Percentiles rank a stretch among this genome's conserved stretches.
phyloP scores from a whole-genome alignment of 2,797 vertebrate species.

The Channallabes apus region DNA sequence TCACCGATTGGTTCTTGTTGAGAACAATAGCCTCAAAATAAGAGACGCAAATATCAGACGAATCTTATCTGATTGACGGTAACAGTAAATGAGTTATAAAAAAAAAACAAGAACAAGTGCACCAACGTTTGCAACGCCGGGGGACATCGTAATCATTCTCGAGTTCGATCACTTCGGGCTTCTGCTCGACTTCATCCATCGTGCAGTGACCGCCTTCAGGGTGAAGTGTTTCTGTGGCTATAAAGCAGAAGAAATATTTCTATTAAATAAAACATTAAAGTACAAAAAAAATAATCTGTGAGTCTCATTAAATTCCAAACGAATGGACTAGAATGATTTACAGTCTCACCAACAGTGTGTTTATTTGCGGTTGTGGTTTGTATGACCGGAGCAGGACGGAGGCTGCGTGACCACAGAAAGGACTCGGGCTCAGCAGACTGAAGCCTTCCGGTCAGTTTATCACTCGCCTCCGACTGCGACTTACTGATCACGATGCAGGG shows the following conservation, averaged over 20 bases:
- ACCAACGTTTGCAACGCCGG: slow-evolving; percentile 62
- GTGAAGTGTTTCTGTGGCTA: slow-evolving; percentile 51
- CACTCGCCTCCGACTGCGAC: background rate
- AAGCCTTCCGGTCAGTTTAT: background rate
- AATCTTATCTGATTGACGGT: background rate
- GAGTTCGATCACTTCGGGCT: slow-evolving; percentile 21
- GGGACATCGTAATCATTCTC: slow-evolving; percentile 65
- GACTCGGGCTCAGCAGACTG: background rate
- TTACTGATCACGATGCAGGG: slow-evolving; percentile 14
- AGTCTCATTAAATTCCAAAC: background rate
- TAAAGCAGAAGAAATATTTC: background rate
- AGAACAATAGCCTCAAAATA: background rate
- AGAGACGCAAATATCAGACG: background rate
- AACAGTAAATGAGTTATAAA: background rate
- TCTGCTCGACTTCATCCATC: slow-evolving; percentile 9
- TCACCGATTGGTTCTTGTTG: background rate
- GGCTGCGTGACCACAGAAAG: background rate
- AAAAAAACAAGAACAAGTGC: background rate
- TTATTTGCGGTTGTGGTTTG: background rate
- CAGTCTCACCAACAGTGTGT: background rate
- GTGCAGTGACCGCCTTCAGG: background rate
- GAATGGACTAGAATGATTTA: background rate
- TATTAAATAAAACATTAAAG: background rate
- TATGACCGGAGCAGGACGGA: background rate
- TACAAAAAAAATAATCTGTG: background rate